A percentile compares a stretch with the other conserved stretches of the same genome.
These are phyloP conservation scores for Archocentrus centrarchus DNA, from an alignment of 2,113 vertebrate species.

Conservation along the genomic window DNA sequence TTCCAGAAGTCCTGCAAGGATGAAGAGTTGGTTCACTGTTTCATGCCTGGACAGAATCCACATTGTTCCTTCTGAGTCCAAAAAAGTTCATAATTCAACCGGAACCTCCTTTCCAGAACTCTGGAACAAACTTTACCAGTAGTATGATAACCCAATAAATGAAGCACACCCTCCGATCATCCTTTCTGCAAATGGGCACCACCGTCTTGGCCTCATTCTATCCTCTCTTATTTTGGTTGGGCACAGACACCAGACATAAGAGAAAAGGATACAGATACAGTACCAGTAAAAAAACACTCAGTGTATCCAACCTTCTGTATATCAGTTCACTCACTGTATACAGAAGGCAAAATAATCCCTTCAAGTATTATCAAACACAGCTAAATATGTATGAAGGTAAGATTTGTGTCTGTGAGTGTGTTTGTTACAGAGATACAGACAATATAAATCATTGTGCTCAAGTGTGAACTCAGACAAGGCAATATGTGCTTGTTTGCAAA, in stretches of 20 bases:
- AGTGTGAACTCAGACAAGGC: not conserved
- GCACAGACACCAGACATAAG: conserved; percentile 37
- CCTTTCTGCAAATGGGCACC: too few relatives aligned
- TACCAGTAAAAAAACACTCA: too few relatives aligned
- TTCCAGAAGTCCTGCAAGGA: not conserved
- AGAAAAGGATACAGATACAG: conserved; percentile 41
- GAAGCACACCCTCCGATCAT: too few relatives aligned
- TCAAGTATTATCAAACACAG: conserved; percentile 38
- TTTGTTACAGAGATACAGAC: not conserved
- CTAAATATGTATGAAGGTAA: conserved; percentile 29
- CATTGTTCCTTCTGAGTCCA: not conserved
- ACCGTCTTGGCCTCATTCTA: conserved; percentile 24
- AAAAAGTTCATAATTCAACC: not conserved
- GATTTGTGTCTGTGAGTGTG: conserved; percentile 13
- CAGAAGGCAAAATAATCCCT: conserved; percentile 37
- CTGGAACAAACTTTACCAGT: not conserved
- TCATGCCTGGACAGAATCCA: not conserved
- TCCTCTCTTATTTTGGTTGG: conserved; percentile 44
- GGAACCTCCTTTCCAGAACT: not conserved
- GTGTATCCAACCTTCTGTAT: not conserved
- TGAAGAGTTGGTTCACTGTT: not conserved
- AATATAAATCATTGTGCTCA: conserved; percentile 8
- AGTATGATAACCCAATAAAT: too few relatives aligned
- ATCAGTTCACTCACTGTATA: conserved; percentile 51
- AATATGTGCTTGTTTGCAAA: not conserved